Conservation (phyloP, 2,888 invertebrate genomes). For the Tachina fera region DNA sequence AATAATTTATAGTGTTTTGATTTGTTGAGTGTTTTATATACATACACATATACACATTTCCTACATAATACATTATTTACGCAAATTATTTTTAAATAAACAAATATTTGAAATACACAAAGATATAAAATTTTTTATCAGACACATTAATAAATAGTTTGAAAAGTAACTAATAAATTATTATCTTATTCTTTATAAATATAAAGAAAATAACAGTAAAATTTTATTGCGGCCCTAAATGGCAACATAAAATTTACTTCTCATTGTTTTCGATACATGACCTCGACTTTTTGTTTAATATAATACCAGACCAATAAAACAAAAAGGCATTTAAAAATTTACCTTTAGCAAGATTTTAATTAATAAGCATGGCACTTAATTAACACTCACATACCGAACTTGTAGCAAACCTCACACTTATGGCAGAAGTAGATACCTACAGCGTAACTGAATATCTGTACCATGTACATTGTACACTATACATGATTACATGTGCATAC, state of each 20-base stretch:
- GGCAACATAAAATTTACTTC: background rate
- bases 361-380: slow-evolving; percentile 68
- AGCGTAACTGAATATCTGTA: slow-evolving; percentile 12
- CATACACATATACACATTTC: background rate
- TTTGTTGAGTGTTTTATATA: slow-evolving; percentile 59
- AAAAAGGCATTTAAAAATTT: slow-evolving; percentile 42
- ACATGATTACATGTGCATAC: slow-evolving; percentile 45
- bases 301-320: background rate
- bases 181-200: no score
- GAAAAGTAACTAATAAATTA: background rate
- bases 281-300: slow-evolving; percentile 45
- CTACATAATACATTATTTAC: background rate
- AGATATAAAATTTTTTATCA: background rate
- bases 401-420: background rate
- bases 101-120: background rate
- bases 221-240: background rate
- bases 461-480: background rate
- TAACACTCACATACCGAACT: slow-evolving; percentile 61
- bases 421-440: background rate
- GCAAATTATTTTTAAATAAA: slow-evolving; percentile 20
- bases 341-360: slow-evolving; percentile 65
- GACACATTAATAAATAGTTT: background rate
- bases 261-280: slow-evolving; percentile 14
- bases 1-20: slow-evolving; percentile 68
- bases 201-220: background rate